Percentiles rank a stretch among this genome's conserved stretches.
These are phyloP conservation scores for Amblyopsis hoosieri DNA, from an alignment of 2,797 vertebrate species.

Conservation along the genomic window DNA sequence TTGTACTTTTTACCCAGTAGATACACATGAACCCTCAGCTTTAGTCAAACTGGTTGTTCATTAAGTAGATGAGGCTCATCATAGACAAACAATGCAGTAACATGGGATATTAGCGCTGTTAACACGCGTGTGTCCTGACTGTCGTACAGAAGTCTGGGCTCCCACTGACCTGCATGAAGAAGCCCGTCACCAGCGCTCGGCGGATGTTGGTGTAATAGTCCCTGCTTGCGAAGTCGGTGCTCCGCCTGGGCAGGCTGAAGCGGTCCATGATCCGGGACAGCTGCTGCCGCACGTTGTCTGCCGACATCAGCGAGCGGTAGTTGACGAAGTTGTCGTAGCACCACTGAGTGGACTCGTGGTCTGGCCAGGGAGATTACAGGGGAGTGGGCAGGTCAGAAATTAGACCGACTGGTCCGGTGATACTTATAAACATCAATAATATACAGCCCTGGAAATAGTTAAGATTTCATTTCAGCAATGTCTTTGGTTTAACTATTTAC, in stretches of 20 bases:
- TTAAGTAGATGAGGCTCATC: constrained; percentile 26
- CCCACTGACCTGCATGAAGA: constrained; percentile 92
- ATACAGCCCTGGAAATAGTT: no score
- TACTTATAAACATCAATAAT: no score
- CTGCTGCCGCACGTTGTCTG: constrained; percentile 98
- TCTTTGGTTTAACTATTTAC: no score
- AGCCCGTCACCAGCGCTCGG: constrained; percentile 93
- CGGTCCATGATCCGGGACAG: constrained; percentile 98
- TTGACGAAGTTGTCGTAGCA: constrained; percentile 99
- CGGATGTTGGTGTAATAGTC: constrained; percentile 98
- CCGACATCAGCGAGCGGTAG: constrained; percentile 99
- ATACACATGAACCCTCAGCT: constrained; percentile 17
- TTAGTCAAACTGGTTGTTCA: background rate
- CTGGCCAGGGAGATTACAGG: constrained; percentile 63
- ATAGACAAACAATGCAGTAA: constrained; percentile 17
- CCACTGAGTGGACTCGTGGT: constrained; percentile 99
- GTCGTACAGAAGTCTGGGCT: no score
- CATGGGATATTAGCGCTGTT: constrained; percentile 4
- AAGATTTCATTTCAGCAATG: no score
- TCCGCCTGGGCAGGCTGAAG: constrained; percentile 94
- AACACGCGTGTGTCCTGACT: no score
- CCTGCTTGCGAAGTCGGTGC: constrained; percentile 94
- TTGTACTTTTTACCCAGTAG: constrained; percentile 29
- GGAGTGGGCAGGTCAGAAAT: background rate
- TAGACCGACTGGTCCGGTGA: no score